These are phyloP conservation scores for Odocoileus hemionus DNA, from an alignment of 2,113 vertebrate species.

Conservation along the genomic window DNA sequence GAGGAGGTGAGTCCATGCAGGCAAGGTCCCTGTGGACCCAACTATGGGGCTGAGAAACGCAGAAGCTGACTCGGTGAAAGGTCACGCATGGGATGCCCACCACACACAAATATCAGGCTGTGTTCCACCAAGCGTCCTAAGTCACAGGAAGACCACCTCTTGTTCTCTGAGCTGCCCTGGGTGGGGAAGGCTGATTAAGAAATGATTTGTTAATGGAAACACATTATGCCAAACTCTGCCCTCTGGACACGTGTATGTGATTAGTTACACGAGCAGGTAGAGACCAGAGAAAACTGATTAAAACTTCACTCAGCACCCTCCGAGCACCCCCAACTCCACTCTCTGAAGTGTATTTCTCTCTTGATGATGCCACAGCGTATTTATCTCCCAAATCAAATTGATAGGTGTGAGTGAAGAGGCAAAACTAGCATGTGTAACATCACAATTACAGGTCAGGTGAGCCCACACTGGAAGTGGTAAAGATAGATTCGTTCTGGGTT, in stretches of 20 bases:
- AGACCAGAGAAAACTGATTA: background rate
- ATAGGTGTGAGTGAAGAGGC: background rate
- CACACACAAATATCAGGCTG: background rate
- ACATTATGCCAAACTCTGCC: background rate
- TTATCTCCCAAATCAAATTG: slow-evolving; percentile 41
- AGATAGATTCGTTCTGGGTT: background rate
- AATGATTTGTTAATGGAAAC: background rate
- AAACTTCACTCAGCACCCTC: background rate
- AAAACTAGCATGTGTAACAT: slow-evolving; percentile 2
- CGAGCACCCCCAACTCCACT: background rate
- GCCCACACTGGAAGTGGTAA: slow-evolving; percentile 10
- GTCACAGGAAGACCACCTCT: background rate
- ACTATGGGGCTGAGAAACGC: accelerated
- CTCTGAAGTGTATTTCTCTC: background rate
- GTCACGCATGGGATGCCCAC: accelerated
- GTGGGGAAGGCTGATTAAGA: slow-evolving; percentile 45
- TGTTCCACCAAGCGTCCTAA: background rate
- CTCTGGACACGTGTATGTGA: slow-evolving; percentile 39
- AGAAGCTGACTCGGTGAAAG: background rate
- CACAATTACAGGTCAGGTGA: slow-evolving; percentile 38
- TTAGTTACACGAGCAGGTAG: background rate
- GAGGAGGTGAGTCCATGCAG: accelerated
- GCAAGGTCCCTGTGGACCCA: background rate
- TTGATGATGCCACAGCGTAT: background rate
- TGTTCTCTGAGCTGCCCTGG: too few relatives aligned